These are phyloP conservation scores for Spisula subtruncata DNA, from an alignment of 2,888 invertebrate species.

Conservation along the genomic window DNA sequence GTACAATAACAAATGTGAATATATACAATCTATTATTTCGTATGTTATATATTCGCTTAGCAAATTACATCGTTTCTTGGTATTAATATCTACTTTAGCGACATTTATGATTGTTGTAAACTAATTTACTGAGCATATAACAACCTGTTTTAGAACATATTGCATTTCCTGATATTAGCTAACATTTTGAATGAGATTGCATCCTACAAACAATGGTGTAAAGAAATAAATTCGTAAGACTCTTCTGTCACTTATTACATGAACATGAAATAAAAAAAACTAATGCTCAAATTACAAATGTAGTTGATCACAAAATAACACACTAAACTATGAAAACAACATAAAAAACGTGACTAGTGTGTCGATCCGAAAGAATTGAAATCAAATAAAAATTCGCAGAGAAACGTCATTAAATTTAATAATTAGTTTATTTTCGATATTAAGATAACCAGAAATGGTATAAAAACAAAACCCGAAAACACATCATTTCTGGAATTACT, in stretches of 20 bases:
- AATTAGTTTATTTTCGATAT: neutral
- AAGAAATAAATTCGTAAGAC: neutral
- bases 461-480: neutral
- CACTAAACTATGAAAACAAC: neutral
- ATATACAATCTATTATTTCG: too few relatives aligned
- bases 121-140: too few relatives aligned
- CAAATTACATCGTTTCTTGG: too few relatives aligned
- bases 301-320: neutral
- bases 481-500: constrained; percentile 6
- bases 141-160: too few relatives aligned
- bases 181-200: too few relatives aligned
- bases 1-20: too few relatives aligned
- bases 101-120: too few relatives aligned
- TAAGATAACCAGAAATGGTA: neutral
- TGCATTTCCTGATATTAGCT: too few relatives aligned
- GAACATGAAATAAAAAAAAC: neutral
- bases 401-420: neutral
- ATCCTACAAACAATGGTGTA: too few relatives aligned
- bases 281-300: neutral
- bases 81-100: too few relatives aligned
- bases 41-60: too few relatives aligned
- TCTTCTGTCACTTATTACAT: neutral
- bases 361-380: neutral
- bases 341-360: neutral
- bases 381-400: neutral